A percentile compares a stretch with the other conserved stretches of the same genome.
Evolutionary conservation across 2,797 vertebrate genomes (phyloP).

Genomic region (Sebastes flavidus): DNA sequence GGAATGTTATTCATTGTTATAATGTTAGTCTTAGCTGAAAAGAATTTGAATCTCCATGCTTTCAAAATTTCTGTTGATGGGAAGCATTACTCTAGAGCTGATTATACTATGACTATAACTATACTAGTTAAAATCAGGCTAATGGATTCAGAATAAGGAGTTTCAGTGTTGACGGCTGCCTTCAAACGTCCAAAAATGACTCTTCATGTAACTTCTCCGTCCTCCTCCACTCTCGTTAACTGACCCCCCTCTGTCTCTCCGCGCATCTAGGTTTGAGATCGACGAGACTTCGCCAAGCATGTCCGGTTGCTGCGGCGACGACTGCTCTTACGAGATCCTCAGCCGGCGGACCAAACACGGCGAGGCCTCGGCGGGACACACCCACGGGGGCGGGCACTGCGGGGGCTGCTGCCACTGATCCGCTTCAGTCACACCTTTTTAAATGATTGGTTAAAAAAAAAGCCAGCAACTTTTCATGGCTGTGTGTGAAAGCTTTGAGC

Average conservation of each 20-base stretch:
- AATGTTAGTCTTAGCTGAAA: not conserved
- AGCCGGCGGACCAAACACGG: slow-evolving; percentile 93
- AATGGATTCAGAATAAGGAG: not conserved
- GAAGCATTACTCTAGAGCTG: not conserved
- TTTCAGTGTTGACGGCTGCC: not conserved
- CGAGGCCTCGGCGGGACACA: slow-evolving; percentile 86
- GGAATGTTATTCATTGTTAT: too few relatives aligned
- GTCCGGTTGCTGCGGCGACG: slow-evolving; percentile 93
- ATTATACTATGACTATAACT: not conserved
- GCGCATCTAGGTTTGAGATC: slow-evolving; percentile 87
- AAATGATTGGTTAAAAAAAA: slow-evolving; percentile 43
- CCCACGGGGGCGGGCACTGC: slow-evolving; percentile 88
- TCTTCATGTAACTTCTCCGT: too few relatives aligned
- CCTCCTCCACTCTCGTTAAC: not conserved
- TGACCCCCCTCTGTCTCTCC: not conserved
- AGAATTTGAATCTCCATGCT: not conserved
- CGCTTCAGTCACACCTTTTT: not conserved
- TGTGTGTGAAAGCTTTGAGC: slow-evolving; percentile 65
- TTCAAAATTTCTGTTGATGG: not conserved
- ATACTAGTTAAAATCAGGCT: not conserved
- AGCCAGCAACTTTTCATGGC: slow-evolving; percentile 65
- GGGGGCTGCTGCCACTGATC: slow-evolving; percentile 93
- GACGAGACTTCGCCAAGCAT: slow-evolving; percentile 93
- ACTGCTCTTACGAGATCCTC: slow-evolving; percentile 94
- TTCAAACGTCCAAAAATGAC: not conserved